These are phyloP conservation scores for Penaeus vannamei DNA, from an alignment of 1,140 invertebrate species.

Conservation along the genomic window DNA sequence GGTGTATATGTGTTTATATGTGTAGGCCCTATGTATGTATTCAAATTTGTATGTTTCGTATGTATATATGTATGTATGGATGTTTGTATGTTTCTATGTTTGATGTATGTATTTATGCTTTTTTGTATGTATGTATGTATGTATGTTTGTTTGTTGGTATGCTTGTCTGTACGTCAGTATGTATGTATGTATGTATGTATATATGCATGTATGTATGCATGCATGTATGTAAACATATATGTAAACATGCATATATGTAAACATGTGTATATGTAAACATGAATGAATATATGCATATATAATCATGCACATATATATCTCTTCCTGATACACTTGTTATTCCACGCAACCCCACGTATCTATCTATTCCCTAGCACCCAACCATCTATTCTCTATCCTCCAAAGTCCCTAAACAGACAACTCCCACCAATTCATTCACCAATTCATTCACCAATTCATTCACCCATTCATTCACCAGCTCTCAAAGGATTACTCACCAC, in stretches of 20 bases:
- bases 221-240: neutral
- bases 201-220: neutral
- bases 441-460: too few relatives aligned
- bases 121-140: neutral
- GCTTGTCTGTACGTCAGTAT: neutral
- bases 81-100: neutral
- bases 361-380: too few relatives aligned
- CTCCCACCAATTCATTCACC: too few relatives aligned
- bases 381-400: too few relatives aligned
- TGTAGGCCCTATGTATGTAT: neutral
- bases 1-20: slow-evolving; percentile 1
- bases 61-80: neutral
- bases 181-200: neutral
- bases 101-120: neutral
- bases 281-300: neutral
- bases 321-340: neutral
- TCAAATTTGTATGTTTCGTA: neutral
- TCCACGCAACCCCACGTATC: too few relatives aligned
- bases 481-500: too few relatives aligned
- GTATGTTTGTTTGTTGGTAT: neutral
- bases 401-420: too few relatives aligned
- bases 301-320: neutral
- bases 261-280: neutral
- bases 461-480: too few relatives aligned
- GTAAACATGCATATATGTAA: neutral